Base-by-base conservation (phyloP, 1,140 invertebrate genomes). In the Drosophila novamexicana region DNA sequence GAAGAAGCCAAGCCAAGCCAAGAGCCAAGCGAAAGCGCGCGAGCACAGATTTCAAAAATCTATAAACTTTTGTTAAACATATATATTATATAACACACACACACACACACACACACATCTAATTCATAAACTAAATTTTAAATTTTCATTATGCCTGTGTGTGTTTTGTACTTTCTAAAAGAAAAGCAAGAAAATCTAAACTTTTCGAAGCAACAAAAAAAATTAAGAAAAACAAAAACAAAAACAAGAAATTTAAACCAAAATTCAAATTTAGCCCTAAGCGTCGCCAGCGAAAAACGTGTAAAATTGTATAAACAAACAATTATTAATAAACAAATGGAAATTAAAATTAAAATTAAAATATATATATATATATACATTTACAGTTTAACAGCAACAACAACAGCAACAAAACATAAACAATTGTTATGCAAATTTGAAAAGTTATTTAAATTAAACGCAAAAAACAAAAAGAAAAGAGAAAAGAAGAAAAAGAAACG, bases 11-110 rank as follows among this genome's bases (percentile, higher is more conserved):
- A 74, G 34, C 61, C 64, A 83, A 83, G 80, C 79, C 78, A 86
- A 88, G 79, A 89, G 83, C 83, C 84, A 88, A 88, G 83, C 83
- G 63, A 77, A 79, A 78, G 59, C 78, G 77, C 81, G 22, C 22
- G 47, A 49, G 78, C 82, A 77, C 67, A 89, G 84, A 89, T 89
- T 89, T 89, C 77, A 67, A 89, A 89, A 89, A 89, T 89, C 84
- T 89, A 84, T 89, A 89, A 89, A 88, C 70, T 79, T 88, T 88
- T 88, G 84, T 88, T 88, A 82, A 83, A 88, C 69, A 79, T 82
- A 81, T 81, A 49, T 29, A 29, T 22, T 47, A 47, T 22, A 47
- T 14, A 14, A 14, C 14, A 14, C 14, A 14, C 14, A 14, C 14
- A 14, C 14, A 14, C 14, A 14, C 14, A 16, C 7, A 7, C 6